A percentile compares a stretch with the other conserved stretches of the same genome.
phyloP scores from a whole-genome alignment of 2,113 vertebrate species.

The Fulica atra region DNA sequence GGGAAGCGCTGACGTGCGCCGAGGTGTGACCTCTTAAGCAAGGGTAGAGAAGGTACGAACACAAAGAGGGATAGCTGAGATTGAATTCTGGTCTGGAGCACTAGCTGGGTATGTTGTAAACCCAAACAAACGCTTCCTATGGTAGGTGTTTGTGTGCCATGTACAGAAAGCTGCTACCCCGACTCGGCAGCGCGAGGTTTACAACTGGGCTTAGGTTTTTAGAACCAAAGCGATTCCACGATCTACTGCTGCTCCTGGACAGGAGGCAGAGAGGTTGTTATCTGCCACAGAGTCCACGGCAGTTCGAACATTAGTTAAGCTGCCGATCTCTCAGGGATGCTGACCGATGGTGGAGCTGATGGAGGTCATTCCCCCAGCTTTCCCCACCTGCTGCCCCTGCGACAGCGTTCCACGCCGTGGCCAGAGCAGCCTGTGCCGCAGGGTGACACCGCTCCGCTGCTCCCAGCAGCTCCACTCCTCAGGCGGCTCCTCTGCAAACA shows the following conservation, averaged over 20 bases:
- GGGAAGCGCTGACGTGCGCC: not conserved
- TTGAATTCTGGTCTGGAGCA: not conserved
- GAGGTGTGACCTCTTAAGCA: not conserved
- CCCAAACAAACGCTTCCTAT: accelerated
- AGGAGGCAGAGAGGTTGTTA: accelerated
- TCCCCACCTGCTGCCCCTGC: not conserved
- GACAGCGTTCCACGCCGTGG: no score
- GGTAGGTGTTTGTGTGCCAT: accelerated
- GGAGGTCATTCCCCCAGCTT: not conserved
- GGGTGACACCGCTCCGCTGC: not conserved
- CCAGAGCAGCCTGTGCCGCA: not conserved
- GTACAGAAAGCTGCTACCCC: not conserved
- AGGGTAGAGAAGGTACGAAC: not conserved
- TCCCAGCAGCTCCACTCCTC: not conserved
- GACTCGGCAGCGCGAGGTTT: not conserved
- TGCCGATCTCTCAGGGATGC: accelerated
- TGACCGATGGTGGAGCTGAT: accelerated
- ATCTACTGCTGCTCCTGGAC: accelerated
- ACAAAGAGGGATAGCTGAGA: not conserved
- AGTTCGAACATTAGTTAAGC: accelerated
- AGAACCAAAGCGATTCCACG: not conserved
- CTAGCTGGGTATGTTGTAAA: not conserved
- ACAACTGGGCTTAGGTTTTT: not conserved
- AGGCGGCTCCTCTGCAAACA: not conserved
- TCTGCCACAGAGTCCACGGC: not conserved